phyloP scores from a whole-genome alignment of 2,113 vertebrate species.

The Proterorhinus semilunaris region DNA sequence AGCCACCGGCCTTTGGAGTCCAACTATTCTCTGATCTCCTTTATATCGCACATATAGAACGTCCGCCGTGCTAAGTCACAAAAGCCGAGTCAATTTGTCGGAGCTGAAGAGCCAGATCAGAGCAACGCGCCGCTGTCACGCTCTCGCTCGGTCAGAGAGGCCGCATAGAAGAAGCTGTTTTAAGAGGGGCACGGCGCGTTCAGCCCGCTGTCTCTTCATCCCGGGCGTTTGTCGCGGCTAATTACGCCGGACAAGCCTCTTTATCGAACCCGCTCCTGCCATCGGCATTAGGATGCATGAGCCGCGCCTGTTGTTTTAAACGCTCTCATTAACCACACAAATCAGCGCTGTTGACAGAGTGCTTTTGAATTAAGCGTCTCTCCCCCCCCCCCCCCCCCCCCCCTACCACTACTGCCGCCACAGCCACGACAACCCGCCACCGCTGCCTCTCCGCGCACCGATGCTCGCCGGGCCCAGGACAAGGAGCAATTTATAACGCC shows the following conservation, averaged over 20 bases:
- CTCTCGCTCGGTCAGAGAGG: constrained; percentile 21
- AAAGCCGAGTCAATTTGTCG: constrained; percentile 41
- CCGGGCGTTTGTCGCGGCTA: constrained; percentile 89
- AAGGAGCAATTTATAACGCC: constrained; percentile 99
- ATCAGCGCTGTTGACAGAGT: constrained; percentile 99
- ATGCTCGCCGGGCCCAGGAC: constrained; percentile 91
- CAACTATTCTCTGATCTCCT: constrained; percentile 18
- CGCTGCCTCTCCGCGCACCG: constrained; percentile 58
- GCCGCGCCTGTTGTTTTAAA: constrained; percentile 99
- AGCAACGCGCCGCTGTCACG: constrained; percentile 37
- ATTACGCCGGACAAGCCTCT: constrained; percentile 99
- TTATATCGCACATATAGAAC: constrained; percentile 15
- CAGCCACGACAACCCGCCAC: background rate
- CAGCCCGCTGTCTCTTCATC: constrained; percentile 80
- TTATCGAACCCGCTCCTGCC: constrained; percentile 98
- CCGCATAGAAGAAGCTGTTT: constrained; percentile 48
- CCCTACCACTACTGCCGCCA: background rate
- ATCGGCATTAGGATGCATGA: constrained; percentile 99
- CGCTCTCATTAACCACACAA: constrained; percentile 99
- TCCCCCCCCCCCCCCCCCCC: constrained; percentile 46
- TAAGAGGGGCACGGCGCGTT: constrained; percentile 48
- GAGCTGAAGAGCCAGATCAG: constrained; percentile 26
- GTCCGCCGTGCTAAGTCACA: constrained; percentile 16
- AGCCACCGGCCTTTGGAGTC: constrained; percentile 15
- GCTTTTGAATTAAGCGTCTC: constrained; percentile 99